Conservation (phyloP, 2,888 invertebrate genomes). For the Globia sparganii region DNA sequence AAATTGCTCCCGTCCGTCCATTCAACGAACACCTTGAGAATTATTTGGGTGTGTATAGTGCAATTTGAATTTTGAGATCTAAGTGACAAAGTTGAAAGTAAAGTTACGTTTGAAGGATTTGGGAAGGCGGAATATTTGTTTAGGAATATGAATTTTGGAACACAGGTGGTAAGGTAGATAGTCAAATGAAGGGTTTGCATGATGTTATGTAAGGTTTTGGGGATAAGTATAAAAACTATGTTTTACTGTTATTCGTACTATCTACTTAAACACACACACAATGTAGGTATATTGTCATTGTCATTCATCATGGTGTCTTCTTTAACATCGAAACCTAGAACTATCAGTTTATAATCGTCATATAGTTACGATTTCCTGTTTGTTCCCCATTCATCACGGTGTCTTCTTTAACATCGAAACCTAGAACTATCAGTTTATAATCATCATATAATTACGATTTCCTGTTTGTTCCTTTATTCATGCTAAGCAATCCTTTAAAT, state of each 20-base stretch:
- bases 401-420: background rate
- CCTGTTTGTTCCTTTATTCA: background rate
- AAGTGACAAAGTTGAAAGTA: slow-evolving; percentile 2
- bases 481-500: background rate
- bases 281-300: background rate
- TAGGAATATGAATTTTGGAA: slow-evolving; percentile 1
- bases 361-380: background rate
- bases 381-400: background rate
- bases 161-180: background rate
- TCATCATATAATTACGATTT: background rate
- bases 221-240: background rate
- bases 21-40: slow-evolving; percentile 54
- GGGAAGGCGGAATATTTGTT: background rate
- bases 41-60: background rate
- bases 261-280: background rate
- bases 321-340: slow-evolving; percentile 1
- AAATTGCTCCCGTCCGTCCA: slow-evolving; percentile 70
- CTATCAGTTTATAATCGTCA: background rate
- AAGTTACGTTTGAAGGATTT: background rate
- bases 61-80: slow-evolving; percentile 24
- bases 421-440: background rate
- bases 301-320: background rate
- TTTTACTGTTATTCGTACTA: background rate
- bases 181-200: background rate
- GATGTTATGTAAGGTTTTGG: background rate